phyloP scores from a whole-genome alignment of 2,113 vertebrate species.

The Smithornis capensis region DNA sequence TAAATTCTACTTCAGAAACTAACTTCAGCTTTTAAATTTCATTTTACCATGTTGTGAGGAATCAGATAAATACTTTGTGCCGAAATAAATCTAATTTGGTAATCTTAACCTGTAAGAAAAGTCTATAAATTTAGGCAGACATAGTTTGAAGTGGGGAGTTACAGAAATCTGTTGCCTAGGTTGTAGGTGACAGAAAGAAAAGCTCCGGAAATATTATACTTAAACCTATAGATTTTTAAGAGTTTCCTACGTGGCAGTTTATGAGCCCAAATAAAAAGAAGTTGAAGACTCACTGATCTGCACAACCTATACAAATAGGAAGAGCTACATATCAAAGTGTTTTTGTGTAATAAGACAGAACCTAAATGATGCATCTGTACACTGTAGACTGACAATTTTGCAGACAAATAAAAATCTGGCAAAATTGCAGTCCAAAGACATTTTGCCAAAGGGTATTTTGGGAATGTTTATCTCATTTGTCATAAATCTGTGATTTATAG shows the following conservation, averaged over 20 bases:
- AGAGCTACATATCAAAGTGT: background rate
- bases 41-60: background rate
- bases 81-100: background rate
- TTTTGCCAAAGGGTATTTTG: slow-evolving; percentile 58
- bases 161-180: background rate
- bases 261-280: background rate
- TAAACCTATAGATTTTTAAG: background rate
- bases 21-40: background rate
- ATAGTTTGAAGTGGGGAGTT: background rate
- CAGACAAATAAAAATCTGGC: slow-evolving; percentile 55
- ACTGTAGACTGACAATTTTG: slow-evolving; percentile 28
- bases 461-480: slow-evolving; percentile 44
- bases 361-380: slow-evolving; percentile 7
- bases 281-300: background rate
- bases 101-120: background rate
- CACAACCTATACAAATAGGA: background rate
- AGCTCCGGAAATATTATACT: background rate
- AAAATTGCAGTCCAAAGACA: slow-evolving; percentile 25
- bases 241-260: background rate
- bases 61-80: background rate
- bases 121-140: background rate
- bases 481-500: slow-evolving; percentile 36
- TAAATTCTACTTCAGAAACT: background rate
- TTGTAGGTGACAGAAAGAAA: background rate
- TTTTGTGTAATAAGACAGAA: slow-evolving; percentile 25